Percentiles rank a stretch among this genome's conserved stretches.
phyloP scores from a whole-genome alignment of 1,140 invertebrate genomes.

The Heliconius hewitsoni region DNA sequence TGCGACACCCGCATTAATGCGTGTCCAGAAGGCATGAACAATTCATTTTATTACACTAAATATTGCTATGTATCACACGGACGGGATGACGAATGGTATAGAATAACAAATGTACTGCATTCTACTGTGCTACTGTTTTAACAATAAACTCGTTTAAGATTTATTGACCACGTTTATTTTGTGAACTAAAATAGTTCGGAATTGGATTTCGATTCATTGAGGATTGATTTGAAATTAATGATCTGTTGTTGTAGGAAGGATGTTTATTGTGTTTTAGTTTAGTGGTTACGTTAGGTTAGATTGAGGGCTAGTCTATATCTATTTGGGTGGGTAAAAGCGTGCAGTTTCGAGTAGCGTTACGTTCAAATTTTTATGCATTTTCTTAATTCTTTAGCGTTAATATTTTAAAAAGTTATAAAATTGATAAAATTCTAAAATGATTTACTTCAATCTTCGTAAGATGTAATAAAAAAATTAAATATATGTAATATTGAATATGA shows the following conservation, averaged over 20 bases:
- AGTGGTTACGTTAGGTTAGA: neutral
- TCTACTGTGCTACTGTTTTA: conserved; percentile 23
- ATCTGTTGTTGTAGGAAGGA: neutral
- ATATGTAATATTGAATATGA: neutral
- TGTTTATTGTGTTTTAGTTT: neutral
- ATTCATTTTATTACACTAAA: conserved; percentile 38
- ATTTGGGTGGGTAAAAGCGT: too few relatives aligned
- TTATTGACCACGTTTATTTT: conserved; percentile 22
- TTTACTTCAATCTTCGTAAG: neutral
- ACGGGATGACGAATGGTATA: conserved; percentile 30
- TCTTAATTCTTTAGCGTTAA: too few relatives aligned
- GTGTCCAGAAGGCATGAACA: conserved; percentile 26
- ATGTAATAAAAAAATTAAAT: neutral
- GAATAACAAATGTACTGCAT: conserved; percentile 35
- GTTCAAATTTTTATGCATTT: too few relatives aligned
- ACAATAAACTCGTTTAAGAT: conserved; percentile 37
- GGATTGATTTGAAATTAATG: conserved; percentile 12
- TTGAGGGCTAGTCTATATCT: too few relatives aligned
- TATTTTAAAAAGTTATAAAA: too few relatives aligned
- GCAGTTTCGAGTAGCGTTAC: too few relatives aligned
- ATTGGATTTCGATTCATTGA: conserved; percentile 11
- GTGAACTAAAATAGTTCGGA: conserved; percentile 16
- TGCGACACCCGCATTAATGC: conserved; percentile 15
- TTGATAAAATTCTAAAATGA: too few relatives aligned
- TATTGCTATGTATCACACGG: conserved; percentile 33